Conservation (phyloP, 2,888 invertebrate genomes). For the Dryomyza anilis region DNA sequence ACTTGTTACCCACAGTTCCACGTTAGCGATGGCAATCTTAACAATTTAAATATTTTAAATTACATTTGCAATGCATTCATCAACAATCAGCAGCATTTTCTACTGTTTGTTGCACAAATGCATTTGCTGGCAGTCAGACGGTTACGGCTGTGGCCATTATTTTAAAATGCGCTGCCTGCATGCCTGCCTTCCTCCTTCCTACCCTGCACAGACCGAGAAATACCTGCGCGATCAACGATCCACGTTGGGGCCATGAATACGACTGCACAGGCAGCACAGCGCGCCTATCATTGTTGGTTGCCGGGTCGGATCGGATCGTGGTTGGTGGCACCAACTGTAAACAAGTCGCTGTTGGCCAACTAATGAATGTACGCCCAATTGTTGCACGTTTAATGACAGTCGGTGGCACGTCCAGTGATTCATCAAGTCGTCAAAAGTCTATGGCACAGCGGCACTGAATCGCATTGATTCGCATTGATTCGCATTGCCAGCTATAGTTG, state of each 20-base stretch:
- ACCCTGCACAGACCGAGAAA: slow-evolving; percentile 7
- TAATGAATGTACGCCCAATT: slow-evolving; percentile 58
- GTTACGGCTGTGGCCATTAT: slow-evolving; percentile 43
- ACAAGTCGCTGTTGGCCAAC: slow-evolving; percentile 1
- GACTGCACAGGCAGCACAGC: not conserved
- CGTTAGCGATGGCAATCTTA: slow-evolving; percentile 34
- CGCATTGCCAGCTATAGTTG: not conserved
- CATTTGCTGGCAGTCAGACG: slow-evolving; percentile 36
- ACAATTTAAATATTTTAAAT: slow-evolving; percentile 44
- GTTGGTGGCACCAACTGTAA: slow-evolving; percentile 50
- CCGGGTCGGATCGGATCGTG: slow-evolving; percentile 22
- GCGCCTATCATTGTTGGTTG: not conserved
- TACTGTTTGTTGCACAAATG: not conserved
- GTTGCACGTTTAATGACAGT: slow-evolving; percentile 57
- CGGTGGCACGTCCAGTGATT: slow-evolving; percentile 53
- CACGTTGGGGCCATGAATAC: not conserved
- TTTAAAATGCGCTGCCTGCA: slow-evolving; percentile 38
- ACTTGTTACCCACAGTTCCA: slow-evolving; percentile 35
- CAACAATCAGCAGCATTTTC: slow-evolving; percentile 8
- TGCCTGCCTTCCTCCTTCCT: slow-evolving; percentile 2
- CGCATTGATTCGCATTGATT: not conserved
- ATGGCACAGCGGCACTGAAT: slow-evolving; percentile 5
- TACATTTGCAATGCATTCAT: slow-evolving; percentile 34
- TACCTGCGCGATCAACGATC: not conserved
- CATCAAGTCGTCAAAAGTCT: slow-evolving; percentile 54